Evolutionary conservation across 2,797 vertebrate species (phyloP), one percentile per base, ranked within the genome.

Genomic region (Mus caroli): DNA sequence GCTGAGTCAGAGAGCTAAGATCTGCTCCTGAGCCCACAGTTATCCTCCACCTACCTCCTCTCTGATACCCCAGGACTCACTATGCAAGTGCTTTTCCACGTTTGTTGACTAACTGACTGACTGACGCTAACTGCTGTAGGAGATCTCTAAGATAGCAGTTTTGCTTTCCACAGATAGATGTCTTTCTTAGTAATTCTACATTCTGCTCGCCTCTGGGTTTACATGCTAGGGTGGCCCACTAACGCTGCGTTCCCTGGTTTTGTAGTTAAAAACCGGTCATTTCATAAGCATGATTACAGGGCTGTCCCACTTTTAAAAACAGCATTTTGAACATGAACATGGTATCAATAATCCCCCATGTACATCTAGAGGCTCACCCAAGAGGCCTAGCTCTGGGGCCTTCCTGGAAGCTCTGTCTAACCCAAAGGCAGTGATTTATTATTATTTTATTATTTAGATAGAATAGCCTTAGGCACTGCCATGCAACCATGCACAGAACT

Each of bases 161-260:
- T 64, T 62, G 0, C 9, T 6, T 78, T 83, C 86, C 75, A 58
- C 43, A 14, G 22, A 86, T 2, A 8, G 1, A 6, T 0, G 7
- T 24, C 6, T 43, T 71, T 56, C 93, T 78, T 34, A 79, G 15
- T 34, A 73, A 82, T 24, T 67, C 52, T 71, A 31, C 22, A 50
- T 1, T 52, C 67, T n/a, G 6, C 15, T 91, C n/a, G 84, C 43
- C 43, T 58, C 64, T 73, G 60, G 73, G 24, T 73, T 69, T 34
- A 2, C 0, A 20, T 1, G 26, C 37, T 14, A 0, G n/a, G 40
- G 58, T 62, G 43, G 34, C 40, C 19, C 56, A 0, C 0, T 11
- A 43, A 34, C 75, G 9, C 1, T 0, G 43, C 52, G 28, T 43
- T 83, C 37, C 34, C 64, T 88, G 62, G 50, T 40, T 88, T 94